Base-by-base conservation (phyloP, 2,888 invertebrate genomes). In the Troides oblongomaculatus region DNA sequence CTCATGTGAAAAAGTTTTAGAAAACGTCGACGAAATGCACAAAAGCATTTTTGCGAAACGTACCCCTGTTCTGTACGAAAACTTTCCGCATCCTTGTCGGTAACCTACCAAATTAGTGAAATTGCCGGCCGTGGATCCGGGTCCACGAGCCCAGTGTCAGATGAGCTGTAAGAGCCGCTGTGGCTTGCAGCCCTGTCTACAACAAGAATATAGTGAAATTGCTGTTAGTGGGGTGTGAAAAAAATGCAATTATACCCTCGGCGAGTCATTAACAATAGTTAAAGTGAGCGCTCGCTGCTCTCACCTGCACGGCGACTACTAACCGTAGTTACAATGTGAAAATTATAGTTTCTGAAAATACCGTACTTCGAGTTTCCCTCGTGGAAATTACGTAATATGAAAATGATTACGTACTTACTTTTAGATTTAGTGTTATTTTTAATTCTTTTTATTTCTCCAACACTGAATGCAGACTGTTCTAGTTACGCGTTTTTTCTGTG, bases 191-290 rank as follows among this genome's bases (percentile, higher is more conserved):
- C n/a, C n/a, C n/a, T n/a, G n/a, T n/a, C n/a, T n/a, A n/a, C n/a
- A n/a, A n/a, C n/a, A n/a, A n/a, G n/a, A n/a, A n/a, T n/a, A n/a
- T 88, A 88, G 88, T 87, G 85, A 80, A 89, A 89, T 86, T 84
- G 85, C 86, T 84, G 82, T 86, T 86, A 85, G 83, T 82, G 81
- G 79, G 85, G 85, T 84, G 85, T 82, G 84, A 89, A 90, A 90
- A 82, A 80, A 81, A 78, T 84, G 86, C 87, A 90, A 92, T 92
- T 90, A 90, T 82, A 79, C 88, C 84, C 91, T 90, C 82, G 84
- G 79, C 78, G 83, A 80, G 89, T 88, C 91, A 88, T 92, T 91
- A 91, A 90, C 89, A 85, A 89, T 88, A 89, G 89, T 90, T 88
- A 87, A 76, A 77, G 77, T 76, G 76, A 72, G 71, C 76, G 73